Evolutionary conservation across 2,797 vertebrate genomes (phyloP).

Genomic region (Sus cebifrons): DNA sequence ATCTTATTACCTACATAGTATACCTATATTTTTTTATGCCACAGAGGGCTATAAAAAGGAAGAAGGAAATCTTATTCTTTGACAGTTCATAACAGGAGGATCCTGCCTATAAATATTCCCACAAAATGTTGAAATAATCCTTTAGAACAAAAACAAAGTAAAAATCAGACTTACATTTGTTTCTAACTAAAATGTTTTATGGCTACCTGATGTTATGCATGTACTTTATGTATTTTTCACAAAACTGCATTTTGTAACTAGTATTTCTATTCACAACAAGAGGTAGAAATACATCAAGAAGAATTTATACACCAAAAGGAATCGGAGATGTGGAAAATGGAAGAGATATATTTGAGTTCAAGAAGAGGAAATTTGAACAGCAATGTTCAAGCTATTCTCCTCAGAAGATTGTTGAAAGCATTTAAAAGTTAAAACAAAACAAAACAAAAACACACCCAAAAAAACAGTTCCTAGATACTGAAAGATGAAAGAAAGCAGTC

Average conservation of each 20-base stretch:
- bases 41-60: neutral
- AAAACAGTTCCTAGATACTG: neutral
- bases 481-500: neutral
- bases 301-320: neutral
- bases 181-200: slow-evolving; percentile 4
- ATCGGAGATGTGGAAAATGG: neutral
- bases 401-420: neutral
- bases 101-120: slow-evolving; percentile 12
- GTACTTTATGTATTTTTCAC: neutral
- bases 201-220: neutral
- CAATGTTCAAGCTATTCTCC: neutral
- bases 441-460: neutral
- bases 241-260: slow-evolving; percentile 26
- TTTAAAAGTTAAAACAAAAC: neutral
- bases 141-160: slow-evolving; percentile 1
- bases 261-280: neutral
- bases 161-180: slow-evolving; percentile 15
- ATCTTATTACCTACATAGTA: neutral
- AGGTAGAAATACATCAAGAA: neutral
- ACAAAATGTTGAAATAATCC: neutral
- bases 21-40: too few relatives aligned
- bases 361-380: neutral
- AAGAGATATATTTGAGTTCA: neutral
- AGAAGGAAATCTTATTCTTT: neutral
- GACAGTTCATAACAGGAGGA: neutral